phyloP scores from a whole-genome alignment of 1,140 invertebrate species.

The Listronotus oregonensis region DNA sequence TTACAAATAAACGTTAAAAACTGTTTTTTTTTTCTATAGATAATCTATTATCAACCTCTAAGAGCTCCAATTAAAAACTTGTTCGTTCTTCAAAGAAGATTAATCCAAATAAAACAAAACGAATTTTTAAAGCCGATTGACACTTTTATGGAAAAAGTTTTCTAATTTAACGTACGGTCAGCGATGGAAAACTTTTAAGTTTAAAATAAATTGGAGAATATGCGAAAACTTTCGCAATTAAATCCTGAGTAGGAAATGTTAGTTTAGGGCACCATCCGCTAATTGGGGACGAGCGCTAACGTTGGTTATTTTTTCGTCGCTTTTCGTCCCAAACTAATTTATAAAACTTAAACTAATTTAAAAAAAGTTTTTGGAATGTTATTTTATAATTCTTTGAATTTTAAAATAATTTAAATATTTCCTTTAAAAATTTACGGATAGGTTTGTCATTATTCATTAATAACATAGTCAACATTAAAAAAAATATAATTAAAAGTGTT shows the following conservation, averaged over 20 bases:
- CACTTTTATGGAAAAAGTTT: constrained; percentile 38
- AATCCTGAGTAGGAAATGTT: constrained; percentile 27
- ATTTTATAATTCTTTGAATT: too few relatives aligned
- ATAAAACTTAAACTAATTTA: neutral
- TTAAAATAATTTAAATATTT: too few relatives aligned
- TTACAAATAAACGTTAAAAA: too few relatives aligned
- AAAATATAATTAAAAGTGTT: too few relatives aligned
- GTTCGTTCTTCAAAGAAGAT: neutral
- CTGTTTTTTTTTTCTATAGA: too few relatives aligned
- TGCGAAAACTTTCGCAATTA: constrained; percentile 38
- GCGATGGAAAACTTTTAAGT: constrained; percentile 31
- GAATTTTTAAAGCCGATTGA: constrained; percentile 18
- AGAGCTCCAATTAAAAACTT: neutral
- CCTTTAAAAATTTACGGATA: too few relatives aligned
- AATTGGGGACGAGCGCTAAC: constrained; percentile 24
- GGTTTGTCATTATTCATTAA: too few relatives aligned
- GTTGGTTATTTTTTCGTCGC: constrained; percentile 8
- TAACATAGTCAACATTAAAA: too few relatives aligned
- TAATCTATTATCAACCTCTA: too few relatives aligned
- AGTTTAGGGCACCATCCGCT: constrained; percentile 21
- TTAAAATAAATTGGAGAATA: constrained; percentile 39
- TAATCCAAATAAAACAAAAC: neutral
- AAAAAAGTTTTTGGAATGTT: too few relatives aligned
- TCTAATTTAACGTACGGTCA: constrained; percentile 37
- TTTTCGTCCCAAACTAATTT: constrained; percentile 10